Percentiles rank a stretch among this genome's conserved stretches.
Evolutionary conservation across 2,888 invertebrate species (phyloP).

Genomic region (Pherbina coryleti): DNA sequence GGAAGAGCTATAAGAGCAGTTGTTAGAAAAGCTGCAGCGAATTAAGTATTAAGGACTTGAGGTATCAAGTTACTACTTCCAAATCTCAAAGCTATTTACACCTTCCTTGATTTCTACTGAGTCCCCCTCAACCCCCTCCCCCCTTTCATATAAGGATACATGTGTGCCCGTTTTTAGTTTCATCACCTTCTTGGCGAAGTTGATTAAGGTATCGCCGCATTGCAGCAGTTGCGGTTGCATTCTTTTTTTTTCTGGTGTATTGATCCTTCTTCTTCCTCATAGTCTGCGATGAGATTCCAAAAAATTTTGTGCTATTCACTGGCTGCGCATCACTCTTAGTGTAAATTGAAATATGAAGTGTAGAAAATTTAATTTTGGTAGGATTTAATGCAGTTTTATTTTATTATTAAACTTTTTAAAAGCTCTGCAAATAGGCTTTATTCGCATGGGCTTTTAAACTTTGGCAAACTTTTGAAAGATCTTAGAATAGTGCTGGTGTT

Average conservation of each 20-base stretch:
- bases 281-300: neutral
- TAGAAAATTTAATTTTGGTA: slow-evolving; percentile 18
- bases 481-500: too few relatives aligned
- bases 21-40: too few relatives aligned
- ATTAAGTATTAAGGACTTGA: too few relatives aligned
- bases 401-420: slow-evolving; percentile 17
- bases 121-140: too few relatives aligned
- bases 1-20: too few relatives aligned
- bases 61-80: too few relatives aligned
- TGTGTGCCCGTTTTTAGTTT: neutral
- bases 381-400: slow-evolving; percentile 15
- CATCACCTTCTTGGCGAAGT: neutral
- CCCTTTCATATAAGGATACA: too few relatives aligned
- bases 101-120: too few relatives aligned
- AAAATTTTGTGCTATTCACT: neutral
- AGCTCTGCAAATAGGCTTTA: neutral
- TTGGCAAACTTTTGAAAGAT: too few relatives aligned
- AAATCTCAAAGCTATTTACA: too few relatives aligned
- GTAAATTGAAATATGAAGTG: slow-evolving; percentile 26
- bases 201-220: slow-evolving; percentile 5
- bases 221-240: slow-evolving; percentile 8
- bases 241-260: neutral
- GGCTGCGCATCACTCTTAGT: neutral
- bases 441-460: neutral
- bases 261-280: neutral